Evolutionary conservation across 2,888 invertebrate species (phyloP).

Genomic region (Uloborus plumipes): DNA sequence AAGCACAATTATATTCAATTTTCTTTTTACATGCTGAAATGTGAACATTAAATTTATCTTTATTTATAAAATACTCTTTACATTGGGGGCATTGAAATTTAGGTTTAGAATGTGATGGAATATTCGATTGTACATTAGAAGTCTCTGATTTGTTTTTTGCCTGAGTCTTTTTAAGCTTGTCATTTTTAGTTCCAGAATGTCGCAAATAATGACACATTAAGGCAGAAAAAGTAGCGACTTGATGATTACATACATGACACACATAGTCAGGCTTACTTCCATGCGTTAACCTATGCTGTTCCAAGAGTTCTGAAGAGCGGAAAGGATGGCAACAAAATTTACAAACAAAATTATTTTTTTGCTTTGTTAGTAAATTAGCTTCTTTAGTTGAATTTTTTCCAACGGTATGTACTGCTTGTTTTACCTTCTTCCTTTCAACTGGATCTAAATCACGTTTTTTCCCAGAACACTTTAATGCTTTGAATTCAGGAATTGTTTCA

Average conservation of each 20-base stretch:
- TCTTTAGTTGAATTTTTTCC: no score
- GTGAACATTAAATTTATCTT: constrained; percentile 38
- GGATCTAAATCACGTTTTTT: background rate
- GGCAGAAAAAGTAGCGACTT: constrained; percentile 46
- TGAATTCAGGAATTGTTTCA: background rate
- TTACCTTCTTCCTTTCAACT: no score
- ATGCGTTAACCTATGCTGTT: constrained; percentile 27
- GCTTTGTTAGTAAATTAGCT: constrained; percentile 1
- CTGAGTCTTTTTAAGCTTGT: constrained; percentile 6
- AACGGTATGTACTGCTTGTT: no score
- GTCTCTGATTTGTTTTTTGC: background rate
- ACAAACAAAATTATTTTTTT: constrained; percentile 26
- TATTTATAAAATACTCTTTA: constrained; percentile 32
- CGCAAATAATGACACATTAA: constrained; percentile 52
- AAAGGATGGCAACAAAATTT: constrained; percentile 57
- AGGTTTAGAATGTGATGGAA: constrained; percentile 6
- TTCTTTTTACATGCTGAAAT: constrained; percentile 10
- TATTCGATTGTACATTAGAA: constrained; percentile 1
- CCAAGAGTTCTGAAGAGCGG: constrained; percentile 27
- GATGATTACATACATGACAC: constrained; percentile 47
- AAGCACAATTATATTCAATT: constrained; percentile 49
- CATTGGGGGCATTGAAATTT: constrained; percentile 32
- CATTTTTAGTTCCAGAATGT: constrained; percentile 40
- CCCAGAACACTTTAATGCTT: background rate
- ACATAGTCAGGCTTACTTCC: constrained; percentile 36